Evolutionary conservation across 2,888 invertebrate species (phyloP), one percentile per base, ranked within the genome.

Genomic region (Microplitis deprimator): DNA sequence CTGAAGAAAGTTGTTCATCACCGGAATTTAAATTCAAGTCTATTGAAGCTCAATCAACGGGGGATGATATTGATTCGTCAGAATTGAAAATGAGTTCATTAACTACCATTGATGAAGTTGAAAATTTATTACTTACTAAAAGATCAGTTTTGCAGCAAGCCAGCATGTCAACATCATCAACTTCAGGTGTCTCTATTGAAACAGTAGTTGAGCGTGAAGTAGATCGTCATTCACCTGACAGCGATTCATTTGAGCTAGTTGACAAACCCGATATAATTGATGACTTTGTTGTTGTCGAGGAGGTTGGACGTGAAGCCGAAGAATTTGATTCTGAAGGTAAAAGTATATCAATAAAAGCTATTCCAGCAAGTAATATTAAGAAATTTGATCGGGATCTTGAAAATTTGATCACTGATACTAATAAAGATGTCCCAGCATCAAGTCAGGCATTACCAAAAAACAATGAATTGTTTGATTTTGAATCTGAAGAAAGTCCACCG

Each of bases 201-300:
- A 90, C 90, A 0, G 87, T 90, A 0, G 80, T 90, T 0, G 89
- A 87, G 29, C 88, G 86, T 68, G 89, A 88, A 5, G 85, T 82
- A 4, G 88, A 88, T 40, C 83, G 88, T 50, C 85, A 95, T 82
- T 96, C 96, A 0, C 96, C 96, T 0, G 94, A 93, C 8, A 95
- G 94, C 84, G 96, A 96, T 87, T 96, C 96, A 38, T 96, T 96
- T 88, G 96, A 96, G 91, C 93, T 96, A 92, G 91, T 96, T 0
- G 96, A 96, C 83, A 96, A 96, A 86, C 96, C 96, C 0, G 95
- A 95, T 85, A 93, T 96, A 82, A 95, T 95, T 82, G 96, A 96
- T 85, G 96, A 96, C 84, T 96, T 96, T 86, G 95, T 96, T 0
- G 95, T 96, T 0, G 95, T 96, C 80, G 96, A 96, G 90, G 96